Evolutionary conservation across 1,140 invertebrate species (phyloP).

Genomic region (Panagrolaimus sp.): DNA sequence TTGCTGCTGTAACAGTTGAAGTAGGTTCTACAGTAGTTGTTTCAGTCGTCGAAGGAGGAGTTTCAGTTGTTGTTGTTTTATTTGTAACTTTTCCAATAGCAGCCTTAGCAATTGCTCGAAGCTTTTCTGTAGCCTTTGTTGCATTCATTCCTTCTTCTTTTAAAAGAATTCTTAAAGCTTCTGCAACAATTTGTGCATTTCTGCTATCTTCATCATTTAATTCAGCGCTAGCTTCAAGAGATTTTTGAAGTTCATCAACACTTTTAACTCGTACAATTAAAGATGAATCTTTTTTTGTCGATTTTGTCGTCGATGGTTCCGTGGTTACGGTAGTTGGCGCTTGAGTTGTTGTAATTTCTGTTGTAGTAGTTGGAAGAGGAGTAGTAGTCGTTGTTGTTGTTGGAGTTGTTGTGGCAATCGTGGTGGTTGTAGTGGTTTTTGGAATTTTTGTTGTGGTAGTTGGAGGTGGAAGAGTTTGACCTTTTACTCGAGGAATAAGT

Average conservation of each 20-base stretch:
- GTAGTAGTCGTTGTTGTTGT: not conserved
- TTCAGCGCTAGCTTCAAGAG: not conserved
- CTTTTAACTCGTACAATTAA: not conserved
- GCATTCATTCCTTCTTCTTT: not conserved
- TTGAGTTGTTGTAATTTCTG: not conserved
- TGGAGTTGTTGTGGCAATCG: not conserved
- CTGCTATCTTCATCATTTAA: constrained; percentile 4
- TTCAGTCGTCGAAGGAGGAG: not conserved
- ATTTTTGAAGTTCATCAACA: not conserved
- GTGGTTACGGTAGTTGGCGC: not conserved
- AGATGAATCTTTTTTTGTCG: not conserved
- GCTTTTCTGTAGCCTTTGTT: not conserved
- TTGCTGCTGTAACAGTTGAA: too few relatives aligned
- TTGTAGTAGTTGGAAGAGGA: not conserved
- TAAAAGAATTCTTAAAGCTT: constrained; percentile 8
- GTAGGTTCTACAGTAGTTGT: too few relatives aligned
- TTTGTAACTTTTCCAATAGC: not conserved
- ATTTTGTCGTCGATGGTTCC: not conserved
- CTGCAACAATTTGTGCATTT: constrained; percentile 4
- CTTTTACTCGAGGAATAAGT: constrained; percentile 1
- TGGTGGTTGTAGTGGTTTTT: not conserved
- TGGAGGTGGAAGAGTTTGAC: not conserved
- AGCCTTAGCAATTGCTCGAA: not conserved
- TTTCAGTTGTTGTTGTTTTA: not conserved
- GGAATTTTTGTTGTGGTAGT: not conserved